Conservation (phyloP, 1,140 invertebrate genomes). For the Leptestheria dahalacensis region DNA sequence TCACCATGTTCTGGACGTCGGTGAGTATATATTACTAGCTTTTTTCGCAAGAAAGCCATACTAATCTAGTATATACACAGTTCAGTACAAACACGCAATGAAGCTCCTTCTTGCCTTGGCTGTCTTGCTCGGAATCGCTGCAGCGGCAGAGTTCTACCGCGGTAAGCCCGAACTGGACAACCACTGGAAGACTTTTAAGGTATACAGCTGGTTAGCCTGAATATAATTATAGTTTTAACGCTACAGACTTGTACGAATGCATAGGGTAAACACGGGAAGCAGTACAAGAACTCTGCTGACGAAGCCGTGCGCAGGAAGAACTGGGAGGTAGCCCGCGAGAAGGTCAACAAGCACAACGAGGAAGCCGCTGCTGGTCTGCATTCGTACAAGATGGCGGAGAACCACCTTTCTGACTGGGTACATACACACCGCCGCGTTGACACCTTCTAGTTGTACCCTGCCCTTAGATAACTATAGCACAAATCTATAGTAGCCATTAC, state of each 20-base stretch:
- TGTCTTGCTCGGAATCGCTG: not conserved
- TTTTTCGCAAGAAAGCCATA: not conserved
- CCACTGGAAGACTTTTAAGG: conserved; percentile 5
- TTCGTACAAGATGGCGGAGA: not conserved
- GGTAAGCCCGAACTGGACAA: not conserved
- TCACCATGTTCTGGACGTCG: too few species aligned
- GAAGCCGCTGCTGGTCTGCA: conserved; percentile 10
- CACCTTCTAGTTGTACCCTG: not conserved
- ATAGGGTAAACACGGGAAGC: not conserved
- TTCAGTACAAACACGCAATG: not conserved
- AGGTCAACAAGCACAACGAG: conserved; percentile 10
- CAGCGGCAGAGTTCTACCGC: not conserved
- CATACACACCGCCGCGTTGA: not conserved
- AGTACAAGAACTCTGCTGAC: not conserved
- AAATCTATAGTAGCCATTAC: too few species aligned
- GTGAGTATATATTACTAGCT: too few species aligned
- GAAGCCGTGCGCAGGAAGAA: not conserved
- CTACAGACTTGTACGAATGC: not conserved
- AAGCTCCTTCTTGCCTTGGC: not conserved
- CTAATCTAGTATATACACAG: not conserved
- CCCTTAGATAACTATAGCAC: too few species aligned
- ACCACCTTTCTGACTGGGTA: conserved; percentile 5
- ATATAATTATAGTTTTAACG: not conserved
- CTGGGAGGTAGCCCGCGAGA: not conserved
- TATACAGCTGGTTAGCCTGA: not conserved